Evolutionary conservation across 2,113 vertebrate genomes (phyloP).

Genomic region (Podarcis raffonei): DNA sequence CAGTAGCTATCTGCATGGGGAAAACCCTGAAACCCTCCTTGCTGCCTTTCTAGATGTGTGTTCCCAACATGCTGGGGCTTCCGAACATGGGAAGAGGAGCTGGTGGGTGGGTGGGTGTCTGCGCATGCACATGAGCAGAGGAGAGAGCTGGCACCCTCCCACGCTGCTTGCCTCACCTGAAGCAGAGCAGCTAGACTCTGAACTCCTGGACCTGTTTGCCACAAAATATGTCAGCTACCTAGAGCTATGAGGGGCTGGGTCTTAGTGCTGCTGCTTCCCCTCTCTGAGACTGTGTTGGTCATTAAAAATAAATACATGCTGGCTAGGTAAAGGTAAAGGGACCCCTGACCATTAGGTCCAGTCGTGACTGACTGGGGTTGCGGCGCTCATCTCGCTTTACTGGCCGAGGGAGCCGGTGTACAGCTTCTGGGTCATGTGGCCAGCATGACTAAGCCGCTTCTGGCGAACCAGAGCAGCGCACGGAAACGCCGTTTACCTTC

Average conservation of each 20-base stretch:
- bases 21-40: not conserved
- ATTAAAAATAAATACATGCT: not conserved
- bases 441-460: too few relatives aligned
- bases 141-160: not conserved
- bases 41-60: not conserved
- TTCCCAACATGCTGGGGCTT: not conserved
- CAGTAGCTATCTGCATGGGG: too few relatives aligned
- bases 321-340: too few relatives aligned
- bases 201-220: not conserved
- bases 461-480: too few relatives aligned
- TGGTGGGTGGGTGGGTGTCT: not conserved
- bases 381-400: too few relatives aligned
- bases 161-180: not conserved
- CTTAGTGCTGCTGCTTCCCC: too few relatives aligned
- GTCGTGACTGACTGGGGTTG: too few relatives aligned
- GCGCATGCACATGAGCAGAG: not conserved
- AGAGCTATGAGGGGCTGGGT: not conserved
- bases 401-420: too few relatives aligned
- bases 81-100: not conserved
- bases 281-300: not conserved
- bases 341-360: too few relatives aligned
- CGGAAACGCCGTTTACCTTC: too few relatives aligned
- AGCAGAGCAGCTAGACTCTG: too few relatives aligned
- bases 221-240: not conserved
- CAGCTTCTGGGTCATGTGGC: too few relatives aligned